Evolutionary conservation across 2,888 invertebrate genomes (phyloP), one percentile per base, ranked within the genome.

Genomic region (Sabellastarte sp.): DNA sequence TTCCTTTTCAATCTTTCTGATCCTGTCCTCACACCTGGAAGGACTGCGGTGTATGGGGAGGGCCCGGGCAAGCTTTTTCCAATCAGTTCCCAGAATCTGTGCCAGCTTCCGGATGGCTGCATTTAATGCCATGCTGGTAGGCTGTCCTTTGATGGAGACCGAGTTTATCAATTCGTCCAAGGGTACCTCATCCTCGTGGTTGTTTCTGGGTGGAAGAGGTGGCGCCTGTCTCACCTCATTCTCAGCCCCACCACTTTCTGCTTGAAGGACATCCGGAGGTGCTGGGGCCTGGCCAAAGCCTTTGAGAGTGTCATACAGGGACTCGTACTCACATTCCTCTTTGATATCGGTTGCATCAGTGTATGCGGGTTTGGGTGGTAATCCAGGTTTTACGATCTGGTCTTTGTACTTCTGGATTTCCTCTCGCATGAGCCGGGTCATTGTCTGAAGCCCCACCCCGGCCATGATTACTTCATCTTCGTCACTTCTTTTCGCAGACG

Each of bases 61-160:
- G 2, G 56, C 61, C 32, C 51, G 32, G 2, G 71, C 71, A 2
- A 73, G 64, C 31, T 65, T 64, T 58, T 70, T 70, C 73, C 73
- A 73, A 51, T 70, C 31, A 1, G n/a, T 32, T 3, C 61, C 61
- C 1, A 66, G 50, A 24, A 51, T 26, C 1, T 63, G 59, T 24
- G 64, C 50, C 32, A 67, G 4, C 3, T 55, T 55, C 29, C 30
- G 15, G 3, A 67, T 29, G 30, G 61, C 32, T 50, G 57, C 65
- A 5, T 33, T 4, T 24, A 59, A 28, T 32, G 32, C 33, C 53
- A 53, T 53, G 53, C 28, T 26, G 10, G 53, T 10, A 24, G 53
- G 53, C 28, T 53, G 53, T 26, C 20, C 53, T 24, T 5, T 15
- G 5, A 53, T 10, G 4, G 5, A 5, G 5, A 53, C 4, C 5